These are phyloP conservation scores for Lipotes vexillifer DNA, from an alignment of 2,113 vertebrate species.

Conservation along the genomic window DNA sequence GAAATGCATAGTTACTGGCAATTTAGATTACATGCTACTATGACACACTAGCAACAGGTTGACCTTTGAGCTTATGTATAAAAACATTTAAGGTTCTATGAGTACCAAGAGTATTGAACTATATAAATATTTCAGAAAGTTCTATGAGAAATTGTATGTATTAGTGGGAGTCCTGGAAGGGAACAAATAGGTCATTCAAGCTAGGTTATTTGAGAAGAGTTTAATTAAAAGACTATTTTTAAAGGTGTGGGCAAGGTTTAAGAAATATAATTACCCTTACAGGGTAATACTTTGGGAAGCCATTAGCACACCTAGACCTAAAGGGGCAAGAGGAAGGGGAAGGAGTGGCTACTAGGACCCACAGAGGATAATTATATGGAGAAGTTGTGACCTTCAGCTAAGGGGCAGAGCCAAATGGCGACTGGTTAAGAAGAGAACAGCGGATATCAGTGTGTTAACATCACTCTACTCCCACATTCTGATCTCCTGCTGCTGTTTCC, in stretches of 20 bases:
- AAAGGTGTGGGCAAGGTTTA: neutral
- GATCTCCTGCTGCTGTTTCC: neutral
- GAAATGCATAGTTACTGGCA: neutral
- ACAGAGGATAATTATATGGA: neutral
- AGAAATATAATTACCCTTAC: neutral
- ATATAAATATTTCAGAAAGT: neutral
- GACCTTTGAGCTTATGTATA: neutral
- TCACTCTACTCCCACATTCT: neutral
- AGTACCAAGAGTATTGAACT: neutral
- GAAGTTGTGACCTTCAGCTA: neutral
- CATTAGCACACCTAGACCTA: neutral
- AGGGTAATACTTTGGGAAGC: neutral
- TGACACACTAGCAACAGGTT: neutral
- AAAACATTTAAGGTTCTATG: neutral
- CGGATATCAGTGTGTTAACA: neutral
- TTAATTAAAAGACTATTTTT: neutral
- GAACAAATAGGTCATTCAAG: neutral
- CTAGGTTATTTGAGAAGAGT: neutral
- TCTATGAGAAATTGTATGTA: neutral
- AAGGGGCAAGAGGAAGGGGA: neutral
- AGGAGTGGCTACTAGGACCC: neutral
- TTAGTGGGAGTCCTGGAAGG: neutral
- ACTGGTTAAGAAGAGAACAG: neutral
- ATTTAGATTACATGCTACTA: neutral
- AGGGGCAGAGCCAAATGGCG: neutral